Base-by-base conservation (phyloP, 2,797 vertebrate species). In the Helarctos malayanus region DNA sequence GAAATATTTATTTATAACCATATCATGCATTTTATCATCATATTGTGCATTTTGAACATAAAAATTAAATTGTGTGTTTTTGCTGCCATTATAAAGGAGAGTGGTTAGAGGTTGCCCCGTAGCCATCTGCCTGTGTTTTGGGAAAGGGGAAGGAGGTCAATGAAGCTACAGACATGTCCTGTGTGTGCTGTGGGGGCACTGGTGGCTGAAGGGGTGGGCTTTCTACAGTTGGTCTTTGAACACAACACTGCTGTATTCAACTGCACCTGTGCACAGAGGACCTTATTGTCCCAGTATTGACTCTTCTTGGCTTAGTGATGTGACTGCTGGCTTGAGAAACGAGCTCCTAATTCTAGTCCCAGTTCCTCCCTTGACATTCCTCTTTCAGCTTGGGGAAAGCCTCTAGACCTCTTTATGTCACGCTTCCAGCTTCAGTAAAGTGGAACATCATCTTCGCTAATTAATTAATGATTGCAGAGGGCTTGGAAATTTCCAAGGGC, bases 401-500 rank as follows among this genome's bases (percentile, higher is more conserved):
- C 47, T 97, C 65, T 85, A 76, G 41, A 95, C 65, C 47, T 97
- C 92, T 95, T 85, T 91, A 49, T 89, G 84, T 94, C 90, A 73
- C 5, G 8, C 63, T 95, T 91, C 59, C 76, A 92, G 47, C 38
- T 47, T 95, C 69, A 56, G 21, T 27, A 61, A 96, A 96, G 90
- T 65, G 27, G 78, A 47, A 89, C 7, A 21, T 81, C 85, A 57
- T 94, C 78, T 81, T 92, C 56, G 21, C 63, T 94, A 94, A 95
- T 97, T 94, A 97, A 96, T 97, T 86, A 94, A 94, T 88, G 86
- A 94, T 90, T 85, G 65, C 71, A 71, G 82, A 91, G 57, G 35
- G 29, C 69, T 82, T 92, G 91, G 97, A 92, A 94, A 96, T 97
- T 97, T 98, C 93, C 87, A 89, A 63, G 49, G 32, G 14, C 54